Percentiles rank a stretch among this genome's conserved stretches.
phyloP scores from a whole-genome alignment of 2,888 invertebrate species.

The Chloroclysta siterata region DNA sequence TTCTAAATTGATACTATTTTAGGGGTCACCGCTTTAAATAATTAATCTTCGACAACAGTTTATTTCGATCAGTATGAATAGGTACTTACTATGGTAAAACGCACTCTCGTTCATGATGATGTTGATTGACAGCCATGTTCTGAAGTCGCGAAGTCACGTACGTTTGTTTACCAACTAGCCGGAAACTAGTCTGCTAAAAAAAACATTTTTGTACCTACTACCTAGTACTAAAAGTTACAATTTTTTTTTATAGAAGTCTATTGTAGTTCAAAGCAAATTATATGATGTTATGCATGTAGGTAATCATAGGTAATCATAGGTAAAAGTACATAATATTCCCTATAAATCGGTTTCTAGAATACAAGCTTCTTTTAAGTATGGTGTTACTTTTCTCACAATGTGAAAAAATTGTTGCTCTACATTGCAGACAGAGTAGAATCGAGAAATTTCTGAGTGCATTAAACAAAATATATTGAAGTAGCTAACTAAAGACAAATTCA shows the following conservation, averaged over 20 bases:
- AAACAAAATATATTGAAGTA: too few relatives aligned
- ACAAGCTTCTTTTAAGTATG: too few relatives aligned
- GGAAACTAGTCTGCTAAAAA: slow-evolving; percentile 23
- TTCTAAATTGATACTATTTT: neutral
- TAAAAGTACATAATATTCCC: too few relatives aligned
- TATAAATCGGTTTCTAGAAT: too few relatives aligned
- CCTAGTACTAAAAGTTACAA: slow-evolving; percentile 3
- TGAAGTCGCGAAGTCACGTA: slow-evolving; percentile 63
- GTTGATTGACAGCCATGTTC: slow-evolving; percentile 60
- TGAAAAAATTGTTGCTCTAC: too few relatives aligned
- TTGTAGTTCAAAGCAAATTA: neutral
- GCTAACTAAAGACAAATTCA: too few relatives aligned
- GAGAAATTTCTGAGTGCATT: too few relatives aligned
- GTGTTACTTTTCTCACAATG: too few relatives aligned
- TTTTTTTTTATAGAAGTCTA: slow-evolving; percentile 10
- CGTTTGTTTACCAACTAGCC: slow-evolving; percentile 45
- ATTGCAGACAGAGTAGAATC: too few relatives aligned
- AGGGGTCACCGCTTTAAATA: neutral
- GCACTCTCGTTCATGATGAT: slow-evolving; percentile 20
- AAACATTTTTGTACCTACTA: slow-evolving; percentile 11
- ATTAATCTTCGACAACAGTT: neutral
- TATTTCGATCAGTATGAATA: neutral
- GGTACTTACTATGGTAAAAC: neutral
- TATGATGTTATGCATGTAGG: neutral
- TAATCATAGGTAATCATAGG: neutral